Base-by-base conservation (phyloP, 2,888 invertebrate species). In the Amiota mariae region DNA sequence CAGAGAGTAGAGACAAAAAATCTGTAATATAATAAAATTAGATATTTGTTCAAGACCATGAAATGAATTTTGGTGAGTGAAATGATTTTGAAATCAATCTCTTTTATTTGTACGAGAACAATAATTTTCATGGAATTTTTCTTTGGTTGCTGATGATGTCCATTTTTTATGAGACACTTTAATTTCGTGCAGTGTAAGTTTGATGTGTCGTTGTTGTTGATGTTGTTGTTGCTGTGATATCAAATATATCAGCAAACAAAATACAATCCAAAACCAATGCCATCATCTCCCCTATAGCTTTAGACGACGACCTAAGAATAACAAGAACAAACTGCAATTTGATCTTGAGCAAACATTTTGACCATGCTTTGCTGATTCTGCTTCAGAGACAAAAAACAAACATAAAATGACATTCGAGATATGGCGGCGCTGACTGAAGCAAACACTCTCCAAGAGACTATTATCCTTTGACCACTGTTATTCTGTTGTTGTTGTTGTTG, bases 391-490 rank as follows among this genome's bases (percentile, higher is more conserved):
- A 82, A 75, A 61, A 57, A 71, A 71, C 67, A 72, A 20, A 75
- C 70, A 47, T 36, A 61, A 12, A 24, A 11, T 13, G 10, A 64
- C 64, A 54, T 54, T n/a, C 54, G 54, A 20, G 12, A 59, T 59
- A 71, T 70, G 64, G 73, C 67, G 49, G 71, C 67, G 59, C 72
- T 24, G 74, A 59, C 36, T 46, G 57, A 8, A 20, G n/a, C n/a
- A n/a, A 49, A n/a, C 76, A 75, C 63, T 73, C 73, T 71, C 78
- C 72, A 74, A 75, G 75, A 76, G 78, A 80, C 85, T 87, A 85
- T 86, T 86, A 87, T 87, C 86, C 85, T 87, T 87, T 87, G 86
- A 84, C 85, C 85, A 77, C 78, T 79, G 74, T 78, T 80, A 75
- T 59, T 9, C 10, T 20, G 18, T 59, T 59, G 71, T 36, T 36